Conservation (phyloP, 92 coral and sea anemone genomes). For the Actinernus sp. region DNA sequence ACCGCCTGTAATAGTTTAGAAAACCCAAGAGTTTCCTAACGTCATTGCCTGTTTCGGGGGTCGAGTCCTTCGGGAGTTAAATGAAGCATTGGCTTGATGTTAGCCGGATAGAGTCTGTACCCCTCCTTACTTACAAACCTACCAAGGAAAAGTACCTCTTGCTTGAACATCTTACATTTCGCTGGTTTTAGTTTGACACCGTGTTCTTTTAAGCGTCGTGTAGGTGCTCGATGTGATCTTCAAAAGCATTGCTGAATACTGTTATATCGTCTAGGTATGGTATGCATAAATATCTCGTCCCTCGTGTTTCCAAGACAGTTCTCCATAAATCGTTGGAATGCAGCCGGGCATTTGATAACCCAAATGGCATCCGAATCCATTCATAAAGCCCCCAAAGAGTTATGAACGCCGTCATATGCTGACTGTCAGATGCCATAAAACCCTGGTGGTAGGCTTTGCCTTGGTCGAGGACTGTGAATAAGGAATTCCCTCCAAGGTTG, state of each 20-base stretch:
- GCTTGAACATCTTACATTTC: too few relatives aligned
- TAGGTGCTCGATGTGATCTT: slow-evolving; percentile 30
- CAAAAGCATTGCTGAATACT: too few relatives aligned
- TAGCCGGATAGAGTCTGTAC: too few relatives aligned
- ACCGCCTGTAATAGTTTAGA: slow-evolving; percentile 26
- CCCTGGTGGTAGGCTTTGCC: slow-evolving; percentile 57
- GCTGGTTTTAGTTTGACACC: slow-evolving; percentile 14
- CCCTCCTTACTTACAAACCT: too few relatives aligned
- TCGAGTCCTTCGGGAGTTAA: too few relatives aligned
- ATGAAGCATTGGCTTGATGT: too few relatives aligned
- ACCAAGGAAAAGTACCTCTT: too few relatives aligned
- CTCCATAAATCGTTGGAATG: too few relatives aligned
- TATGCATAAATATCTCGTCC: slow-evolving; percentile 25
- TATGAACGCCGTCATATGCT: slow-evolving; percentile 39
- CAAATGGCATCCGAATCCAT: too few relatives aligned
- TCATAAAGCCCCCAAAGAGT: slow-evolving; percentile 50
- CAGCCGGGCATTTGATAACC: slow-evolving; percentile 33
- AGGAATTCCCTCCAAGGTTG: slow-evolving; percentile 64
- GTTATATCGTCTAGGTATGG: too few relatives aligned
- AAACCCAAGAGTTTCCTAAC: slow-evolving; percentile 47
- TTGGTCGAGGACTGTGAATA: too few relatives aligned
- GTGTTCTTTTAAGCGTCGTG: slow-evolving; percentile 19
- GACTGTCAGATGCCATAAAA: slow-evolving; percentile 19
- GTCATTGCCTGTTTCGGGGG: slow-evolving; percentile 48
- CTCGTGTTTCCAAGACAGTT: slow-evolving; percentile 34